phyloP scores from a whole-genome alignment of 2,113 vertebrate species.

The Cervus canadensis region DNA sequence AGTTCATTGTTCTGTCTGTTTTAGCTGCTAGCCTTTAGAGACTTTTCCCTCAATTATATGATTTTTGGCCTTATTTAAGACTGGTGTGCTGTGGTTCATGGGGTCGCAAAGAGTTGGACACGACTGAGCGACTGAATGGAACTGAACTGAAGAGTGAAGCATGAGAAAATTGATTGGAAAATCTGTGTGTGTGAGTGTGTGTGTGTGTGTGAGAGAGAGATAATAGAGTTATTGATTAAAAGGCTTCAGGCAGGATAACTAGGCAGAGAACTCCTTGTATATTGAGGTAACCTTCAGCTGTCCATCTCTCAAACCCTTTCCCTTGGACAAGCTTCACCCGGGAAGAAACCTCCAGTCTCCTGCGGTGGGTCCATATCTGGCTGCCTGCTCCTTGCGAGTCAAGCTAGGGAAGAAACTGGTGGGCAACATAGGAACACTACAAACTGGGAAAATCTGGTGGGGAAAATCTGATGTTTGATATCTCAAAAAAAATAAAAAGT shows the following conservation, averaged over 20 bases:
- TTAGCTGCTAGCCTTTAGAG: background rate
- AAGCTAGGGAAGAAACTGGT: background rate
- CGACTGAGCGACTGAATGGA: too few species aligned
- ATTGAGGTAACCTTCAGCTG: background rate
- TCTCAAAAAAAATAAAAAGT: background rate
- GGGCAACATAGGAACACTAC: background rate
- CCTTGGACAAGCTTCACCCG: background rate
- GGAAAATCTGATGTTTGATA: background rate
- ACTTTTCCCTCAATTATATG: background rate
- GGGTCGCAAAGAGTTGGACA: too few species aligned
- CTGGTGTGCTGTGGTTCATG: too few species aligned
- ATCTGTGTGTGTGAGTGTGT: background rate
- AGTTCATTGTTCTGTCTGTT: background rate
- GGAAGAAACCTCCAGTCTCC: background rate
- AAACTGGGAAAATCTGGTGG: background rate
- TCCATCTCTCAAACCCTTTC: background rate
- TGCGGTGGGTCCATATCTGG: background rate
- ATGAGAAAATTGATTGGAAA: background rate
- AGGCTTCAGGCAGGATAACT: background rate
- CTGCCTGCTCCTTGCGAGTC: background rate
- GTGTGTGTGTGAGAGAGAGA: background rate
- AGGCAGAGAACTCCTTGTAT: background rate
- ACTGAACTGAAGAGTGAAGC: background rate
- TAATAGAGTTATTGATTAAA: background rate
- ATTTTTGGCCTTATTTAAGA: background rate